Evolutionary conservation across 2,797 vertebrate species (phyloP).

Genomic region (Psittacula derbiana): DNA sequence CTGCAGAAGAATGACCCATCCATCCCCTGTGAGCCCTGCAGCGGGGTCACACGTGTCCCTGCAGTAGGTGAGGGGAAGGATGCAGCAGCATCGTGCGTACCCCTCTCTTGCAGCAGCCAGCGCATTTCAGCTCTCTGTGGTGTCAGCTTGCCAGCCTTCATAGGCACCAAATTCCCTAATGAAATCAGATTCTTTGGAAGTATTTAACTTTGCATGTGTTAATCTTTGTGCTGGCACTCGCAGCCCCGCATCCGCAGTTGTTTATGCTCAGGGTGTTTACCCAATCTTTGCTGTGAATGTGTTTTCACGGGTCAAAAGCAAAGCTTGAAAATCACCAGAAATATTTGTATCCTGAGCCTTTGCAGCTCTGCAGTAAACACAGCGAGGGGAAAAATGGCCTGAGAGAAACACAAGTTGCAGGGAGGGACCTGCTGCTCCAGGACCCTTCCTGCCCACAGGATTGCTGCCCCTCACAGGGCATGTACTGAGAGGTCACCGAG

Average conservation of each 20-base stretch:
- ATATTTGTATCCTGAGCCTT: background rate
- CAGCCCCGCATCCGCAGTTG: background rate
- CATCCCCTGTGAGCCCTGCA: background rate
- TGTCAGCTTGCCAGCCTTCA: background rate
- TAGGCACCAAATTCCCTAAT: background rate
- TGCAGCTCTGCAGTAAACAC: background rate
- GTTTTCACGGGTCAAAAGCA: background rate
- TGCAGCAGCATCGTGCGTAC: fast-evolving
- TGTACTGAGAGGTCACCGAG: fast-evolving
- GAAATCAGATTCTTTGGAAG: background rate
- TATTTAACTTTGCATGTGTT: background rate
- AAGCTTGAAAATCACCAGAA: background rate
- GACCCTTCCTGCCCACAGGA: no score
- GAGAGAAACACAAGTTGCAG: background rate
- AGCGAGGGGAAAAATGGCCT: background rate
- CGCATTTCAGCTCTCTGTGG: background rate
- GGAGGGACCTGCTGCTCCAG: no score
- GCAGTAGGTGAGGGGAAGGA: background rate
- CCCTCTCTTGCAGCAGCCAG: fast-evolving
- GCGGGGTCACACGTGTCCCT: fast-evolving
- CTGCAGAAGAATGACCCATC: background rate
- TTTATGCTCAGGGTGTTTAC: conserved; percentile 3
- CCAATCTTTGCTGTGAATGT: background rate
- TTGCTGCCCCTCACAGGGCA: background rate
- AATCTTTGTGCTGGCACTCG: background rate